Base-by-base conservation (phyloP, 2,797 vertebrate genomes). In the Threskiornis aethiopicus region DNA sequence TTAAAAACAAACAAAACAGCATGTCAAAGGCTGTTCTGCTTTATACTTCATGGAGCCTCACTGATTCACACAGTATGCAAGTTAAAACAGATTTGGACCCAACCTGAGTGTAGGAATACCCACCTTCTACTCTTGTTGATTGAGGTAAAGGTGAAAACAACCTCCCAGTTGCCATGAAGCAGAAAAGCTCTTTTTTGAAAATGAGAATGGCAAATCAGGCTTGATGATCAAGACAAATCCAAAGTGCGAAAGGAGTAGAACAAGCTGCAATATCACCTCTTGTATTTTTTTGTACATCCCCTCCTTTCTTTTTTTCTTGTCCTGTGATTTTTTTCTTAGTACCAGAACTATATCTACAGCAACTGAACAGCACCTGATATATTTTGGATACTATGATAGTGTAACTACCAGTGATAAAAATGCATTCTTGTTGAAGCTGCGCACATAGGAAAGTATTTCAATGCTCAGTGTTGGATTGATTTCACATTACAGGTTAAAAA, bases 401-500 rank as follows among this genome's bases (percentile, higher is more conserved):
- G 54, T 44, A 92, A 92, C 76, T 89, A 70, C 28, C 52, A 59
- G 61, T 22, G 69, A 77, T 65, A 96, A 93, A 93, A 92, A 69
- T 51, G 78, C n/a, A 42, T 89, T 81, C 46, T 69, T 10, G 0
- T 72, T 84, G 70, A 58, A 76, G 49, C 51, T 84, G 84, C 37
- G 93, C 59, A 71, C 26, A 75, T 11, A 85, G 33, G 67, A 71
- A 93, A 86, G 16, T 65, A 87, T 87, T 91, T 84, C 78, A 93
- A 28, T 17, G 11, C 26, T 80, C 69, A 46, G 35, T 16, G 33
- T 42, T 80, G 89, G 57, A 67, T 46, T 80, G 95, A 89, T 87
- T 89, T 89, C 54, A 51, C n/a, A 42, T 75, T 93, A 58, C 16
- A 85, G 22, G 21, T 67, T 73, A 57, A 89, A 93, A 84, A 92